These are phyloP conservation scores for Motacilla alba DNA, from an alignment of 2,113 vertebrate species.

Conservation along the genomic window DNA sequence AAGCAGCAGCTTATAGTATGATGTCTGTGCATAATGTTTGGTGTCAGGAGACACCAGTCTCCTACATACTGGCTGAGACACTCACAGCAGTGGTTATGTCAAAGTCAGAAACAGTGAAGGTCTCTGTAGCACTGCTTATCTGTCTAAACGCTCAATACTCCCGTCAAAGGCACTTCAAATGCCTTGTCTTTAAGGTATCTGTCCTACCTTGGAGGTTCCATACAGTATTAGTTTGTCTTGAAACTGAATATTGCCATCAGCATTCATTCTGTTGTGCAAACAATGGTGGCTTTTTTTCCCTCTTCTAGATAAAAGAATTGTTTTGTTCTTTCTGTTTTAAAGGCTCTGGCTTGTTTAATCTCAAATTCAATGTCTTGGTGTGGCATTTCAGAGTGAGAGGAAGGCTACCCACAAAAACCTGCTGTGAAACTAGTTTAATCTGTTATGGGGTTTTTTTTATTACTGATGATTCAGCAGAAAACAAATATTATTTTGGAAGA, in stretches of 20 bases:
- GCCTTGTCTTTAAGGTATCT: not conserved
- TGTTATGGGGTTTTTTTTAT: not conserved
- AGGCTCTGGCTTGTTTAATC: not conserved
- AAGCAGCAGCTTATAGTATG: not conserved
- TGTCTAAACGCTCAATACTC: not conserved
- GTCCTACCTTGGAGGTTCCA: not conserved
- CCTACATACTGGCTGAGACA: fast-evolving
- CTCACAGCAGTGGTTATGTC: not conserved
- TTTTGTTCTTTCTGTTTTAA: not conserved
- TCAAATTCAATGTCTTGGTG: not conserved
- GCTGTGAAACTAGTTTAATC: not conserved
- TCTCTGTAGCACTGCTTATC: not conserved
- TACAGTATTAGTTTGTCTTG: not conserved
- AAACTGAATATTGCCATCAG: not conserved
- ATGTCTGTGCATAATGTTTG: not conserved
- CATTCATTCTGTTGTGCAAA: not conserved
- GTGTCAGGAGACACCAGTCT: not conserved
- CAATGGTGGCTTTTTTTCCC: not conserved
- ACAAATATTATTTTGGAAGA: not conserved
- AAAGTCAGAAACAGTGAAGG: not conserved
- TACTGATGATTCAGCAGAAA: not conserved
- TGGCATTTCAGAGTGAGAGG: not conserved
- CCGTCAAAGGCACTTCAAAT: not conserved
- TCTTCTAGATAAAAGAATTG: not conserved
- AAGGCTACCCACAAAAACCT: not conserved